Base-by-base conservation (phyloP, 2,113 vertebrate species). In the Ahaetulla prasina region DNA sequence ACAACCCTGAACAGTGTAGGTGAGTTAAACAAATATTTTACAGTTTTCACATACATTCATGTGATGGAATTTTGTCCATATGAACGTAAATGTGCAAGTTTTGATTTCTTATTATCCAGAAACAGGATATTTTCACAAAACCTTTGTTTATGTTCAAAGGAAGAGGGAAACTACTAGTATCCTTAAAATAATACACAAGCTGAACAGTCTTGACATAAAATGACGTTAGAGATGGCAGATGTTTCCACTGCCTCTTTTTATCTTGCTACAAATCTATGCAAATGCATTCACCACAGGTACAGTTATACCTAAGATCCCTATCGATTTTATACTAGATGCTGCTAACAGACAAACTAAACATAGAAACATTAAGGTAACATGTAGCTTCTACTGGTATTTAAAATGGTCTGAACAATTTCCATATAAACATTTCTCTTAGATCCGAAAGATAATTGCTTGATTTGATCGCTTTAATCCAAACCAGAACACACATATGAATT, bases 241-340 rank as follows among this genome's bases (percentile, higher is more conserved):
- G 95, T 98, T 98, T 98, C 97, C 97, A 98, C 96, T 97, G 97
- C 96, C 94, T 96, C 92, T 95, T 80, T 80, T 98, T 97, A 97
- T 97, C 97, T 97, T 89, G 89, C 43, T 93, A 96, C 94, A 93
- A 53, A 96, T 96, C 97, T 95, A 50, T 96, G 87, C 16, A 96
- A 95, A 95, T 94, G 93, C 92, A 92, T n/a, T 89, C 87, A 94
- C 90, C 43, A 94, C 96, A 97, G 96, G 96, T 97, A 97, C 93
- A 93, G 93, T 45, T 96, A 92, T 96, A 96, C 96, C 94, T 92
- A 43, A 96, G 94, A 96, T 96, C 96, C 85, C 94, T 96, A 97
- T 89, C 96, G 97, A 96, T 97, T 97, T 97, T 97, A 97, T 97
- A 96, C 94, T 96, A 94, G 96, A 96, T 94, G 89, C 95, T 97